Conservation (phyloP, 2,113 vertebrate species). For the Hemicordylus capensis region DNA sequence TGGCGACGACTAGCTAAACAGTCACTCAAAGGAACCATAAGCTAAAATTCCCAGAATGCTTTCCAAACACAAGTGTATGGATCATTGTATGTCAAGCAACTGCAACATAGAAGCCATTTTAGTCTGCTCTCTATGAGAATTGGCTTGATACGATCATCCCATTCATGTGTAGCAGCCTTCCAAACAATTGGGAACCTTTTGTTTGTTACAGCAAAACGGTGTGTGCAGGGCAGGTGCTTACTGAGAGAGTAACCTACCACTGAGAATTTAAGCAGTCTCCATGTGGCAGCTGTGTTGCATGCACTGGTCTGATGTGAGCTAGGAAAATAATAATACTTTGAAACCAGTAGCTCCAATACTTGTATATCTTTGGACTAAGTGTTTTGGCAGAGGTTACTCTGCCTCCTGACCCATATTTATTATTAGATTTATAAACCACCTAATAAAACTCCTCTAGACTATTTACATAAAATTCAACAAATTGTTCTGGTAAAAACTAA, state of each 20-base stretch:
- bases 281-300: background rate
- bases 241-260: background rate
- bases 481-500: no score
- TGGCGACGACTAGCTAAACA: background rate
- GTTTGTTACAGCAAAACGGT: background rate
- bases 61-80: background rate
- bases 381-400: background rate
- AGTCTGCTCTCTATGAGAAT: background rate
- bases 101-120: slow-evolving; percentile 1
- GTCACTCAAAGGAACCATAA: background rate
- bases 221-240: background rate
- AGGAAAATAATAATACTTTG: background rate
- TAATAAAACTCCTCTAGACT: no score
- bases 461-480: no score
- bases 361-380: background rate
- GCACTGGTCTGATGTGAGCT: background rate
- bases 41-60: background rate
- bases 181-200: background rate
- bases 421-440: no score
- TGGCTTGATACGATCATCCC: background rate
- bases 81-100: background rate
- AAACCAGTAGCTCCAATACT: background rate
- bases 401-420: background rate
- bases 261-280: background rate
- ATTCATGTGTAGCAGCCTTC: background rate